Percentiles rank a stretch among this genome's conserved stretches.
Evolutionary conservation across 1,140 invertebrate species (phyloP).

Genomic region (Rhopalosiphum maidis): DNA sequence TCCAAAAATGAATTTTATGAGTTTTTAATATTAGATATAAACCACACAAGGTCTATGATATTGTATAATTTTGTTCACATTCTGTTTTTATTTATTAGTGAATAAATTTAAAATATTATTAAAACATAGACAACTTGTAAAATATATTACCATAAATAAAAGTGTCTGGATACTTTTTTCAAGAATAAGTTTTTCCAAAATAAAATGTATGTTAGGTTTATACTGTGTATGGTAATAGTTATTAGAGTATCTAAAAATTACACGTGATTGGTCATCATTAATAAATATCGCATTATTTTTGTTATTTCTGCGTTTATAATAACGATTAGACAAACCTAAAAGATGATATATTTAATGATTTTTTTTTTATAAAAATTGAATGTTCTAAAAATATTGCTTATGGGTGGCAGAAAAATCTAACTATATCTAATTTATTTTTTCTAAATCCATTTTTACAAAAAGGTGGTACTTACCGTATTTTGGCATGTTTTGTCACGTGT

Average conservation of each 20-base stretch:
- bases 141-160: too few relatives aligned
- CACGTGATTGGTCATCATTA: too few relatives aligned
- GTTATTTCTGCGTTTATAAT: neutral
- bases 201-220: too few relatives aligned
- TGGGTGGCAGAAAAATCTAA: neutral
- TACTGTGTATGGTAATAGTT: too few relatives aligned
- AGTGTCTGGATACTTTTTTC: too few relatives aligned
- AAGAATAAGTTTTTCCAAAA: too few relatives aligned
- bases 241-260: neutral
- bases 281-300: neutral
- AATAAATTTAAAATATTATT: too few relatives aligned
- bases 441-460: neutral
- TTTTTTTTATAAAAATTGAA: neutral
- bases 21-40: too few relatives aligned
- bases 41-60: too few relatives aligned
- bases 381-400: neutral
- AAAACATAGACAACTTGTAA: neutral
- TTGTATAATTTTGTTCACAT: too few relatives aligned
- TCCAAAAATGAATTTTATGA: too few relatives aligned
- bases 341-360: neutral
- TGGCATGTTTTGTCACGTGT: constrained; percentile 50
- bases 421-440: neutral
- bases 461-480: constrained; percentile 37
- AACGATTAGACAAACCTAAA: neutral
- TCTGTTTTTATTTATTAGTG: too few relatives aligned